Conservation (phyloP, 2,113 vertebrate genomes). For the Grantiella picta region DNA sequence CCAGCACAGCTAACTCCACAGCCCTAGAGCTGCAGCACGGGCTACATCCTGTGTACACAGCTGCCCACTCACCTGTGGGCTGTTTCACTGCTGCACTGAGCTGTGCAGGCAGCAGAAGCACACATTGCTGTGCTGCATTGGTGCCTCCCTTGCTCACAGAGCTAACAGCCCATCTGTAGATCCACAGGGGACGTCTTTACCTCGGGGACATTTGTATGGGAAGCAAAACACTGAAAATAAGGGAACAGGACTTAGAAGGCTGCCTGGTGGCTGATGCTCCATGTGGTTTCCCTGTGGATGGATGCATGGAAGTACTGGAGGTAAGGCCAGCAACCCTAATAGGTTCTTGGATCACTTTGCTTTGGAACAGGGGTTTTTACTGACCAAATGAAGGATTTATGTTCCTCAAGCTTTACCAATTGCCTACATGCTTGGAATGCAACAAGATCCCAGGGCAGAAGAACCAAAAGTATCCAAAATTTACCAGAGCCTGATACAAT, state of each 20-base stretch:
- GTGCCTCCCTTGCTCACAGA: neutral
- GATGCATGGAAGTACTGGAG: neutral
- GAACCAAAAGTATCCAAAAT: neutral
- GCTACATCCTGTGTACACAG: accelerated
- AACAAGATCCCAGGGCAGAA: neutral
- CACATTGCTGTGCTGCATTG: neutral
- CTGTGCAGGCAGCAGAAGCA: neutral
- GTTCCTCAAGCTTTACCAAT: neutral
- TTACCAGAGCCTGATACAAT: neutral
- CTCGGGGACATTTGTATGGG: neutral
- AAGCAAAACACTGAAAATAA: neutral
- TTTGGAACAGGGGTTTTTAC: neutral
- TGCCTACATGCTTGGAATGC: neutral
- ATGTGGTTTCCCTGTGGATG: neutral
- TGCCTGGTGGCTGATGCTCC: neutral
- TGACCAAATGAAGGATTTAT: neutral
- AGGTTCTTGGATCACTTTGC: accelerated
- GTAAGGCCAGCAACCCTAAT: neutral
- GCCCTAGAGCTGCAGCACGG: neutral
- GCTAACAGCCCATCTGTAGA: neutral
- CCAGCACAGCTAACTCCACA: neutral
- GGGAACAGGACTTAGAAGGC: neutral
- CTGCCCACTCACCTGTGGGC: neutral
- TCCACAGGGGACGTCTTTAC: accelerated
- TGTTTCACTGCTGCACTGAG: neutral